Evolutionary conservation across 2,888 invertebrate genomes (phyloP).

Genomic region (Sarcophaga carnaria): DNA sequence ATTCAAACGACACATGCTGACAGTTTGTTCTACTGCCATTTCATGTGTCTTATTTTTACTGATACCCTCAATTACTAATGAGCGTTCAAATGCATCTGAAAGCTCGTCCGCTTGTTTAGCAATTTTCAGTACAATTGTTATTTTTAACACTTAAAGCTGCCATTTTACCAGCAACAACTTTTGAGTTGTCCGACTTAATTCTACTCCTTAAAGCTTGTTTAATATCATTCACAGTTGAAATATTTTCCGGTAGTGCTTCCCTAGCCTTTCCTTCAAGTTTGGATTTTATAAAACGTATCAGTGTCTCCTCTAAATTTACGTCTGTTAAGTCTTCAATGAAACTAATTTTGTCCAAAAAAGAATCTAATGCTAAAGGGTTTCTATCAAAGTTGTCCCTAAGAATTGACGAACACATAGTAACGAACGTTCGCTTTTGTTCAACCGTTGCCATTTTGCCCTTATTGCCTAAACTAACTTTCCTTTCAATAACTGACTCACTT

Average conservation of each 20-base stretch:
- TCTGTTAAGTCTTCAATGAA: constrained; percentile 9
- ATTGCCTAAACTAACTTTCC: not conserved
- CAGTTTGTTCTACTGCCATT: too few species aligned
- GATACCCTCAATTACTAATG: too few species aligned
- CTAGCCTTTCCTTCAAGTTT: constrained; percentile 5
- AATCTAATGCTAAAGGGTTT: constrained; percentile 14
- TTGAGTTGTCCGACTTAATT: too few species aligned
- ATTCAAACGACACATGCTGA: too few species aligned
- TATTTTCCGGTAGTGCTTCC: constrained; percentile 4
- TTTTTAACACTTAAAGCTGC: too few species aligned
- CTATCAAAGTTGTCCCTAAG: not conserved
- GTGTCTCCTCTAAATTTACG: not conserved
- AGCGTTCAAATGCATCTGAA: too few species aligned
- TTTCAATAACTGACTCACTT: not conserved
- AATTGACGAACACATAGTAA: constrained; percentile 4
- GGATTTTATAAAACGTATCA: constrained; percentile 5
- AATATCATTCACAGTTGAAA: not conserved
- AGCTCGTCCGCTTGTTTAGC: too few species aligned
- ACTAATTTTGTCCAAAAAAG: constrained; percentile 16
- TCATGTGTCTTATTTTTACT: too few species aligned
- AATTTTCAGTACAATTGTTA: too few species aligned
- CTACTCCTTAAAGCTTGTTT: not conserved
- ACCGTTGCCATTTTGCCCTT: constrained; percentile 16
- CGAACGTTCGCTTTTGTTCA: not conserved
- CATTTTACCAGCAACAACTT: too few species aligned